Evolutionary conservation across 2,797 vertebrate genomes (phyloP), one percentile per base, ranked within the genome.

Genomic region (Linurgus olivaceus): DNA sequence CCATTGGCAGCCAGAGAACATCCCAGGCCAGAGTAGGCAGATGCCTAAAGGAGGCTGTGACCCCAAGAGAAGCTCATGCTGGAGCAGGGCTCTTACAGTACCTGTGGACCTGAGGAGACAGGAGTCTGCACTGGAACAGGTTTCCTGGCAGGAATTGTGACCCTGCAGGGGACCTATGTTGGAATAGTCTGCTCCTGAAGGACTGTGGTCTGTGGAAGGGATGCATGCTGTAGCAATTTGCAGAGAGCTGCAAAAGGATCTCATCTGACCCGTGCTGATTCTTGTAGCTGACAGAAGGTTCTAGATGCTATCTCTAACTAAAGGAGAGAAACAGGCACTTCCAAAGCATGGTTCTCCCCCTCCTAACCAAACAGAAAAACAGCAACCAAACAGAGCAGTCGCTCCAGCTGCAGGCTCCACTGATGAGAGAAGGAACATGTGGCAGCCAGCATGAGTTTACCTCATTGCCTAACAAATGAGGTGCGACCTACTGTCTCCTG

Each of bases 281-380:
- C 65, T 73, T 91, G 78, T 37, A 80, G 59, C 52, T 38, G 37
- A 66, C 42, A 77, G n/a, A 87, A 71, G 59, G 24, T 90, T 86
- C 85, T n/a, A 73, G 72, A 57, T 0, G 0, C 31, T 58, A 17
- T 40, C 52, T 74, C 52, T 90, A 45, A 74, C 19, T 63, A 42
- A 83, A 71, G 72, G 58, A 90, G 62, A 84, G 61, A 90, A 94
- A 50, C 40, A 63, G 31, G 10, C 52, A 55, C 40, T 86, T 91
- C 44, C 59, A 76, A 40, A 71, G 37, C 1, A 2, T 38, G 51
- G 73, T 24, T 93, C 26, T 83, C 11, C 42, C 45, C 52, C 52
- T 68, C 33, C 48, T 68, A 74, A 83, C 73, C 29, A 82, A 87
- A 66, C 21, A 70, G 12, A 40, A 67, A 31, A 81, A 8, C 24